A percentile compares a stretch with the other conserved stretches of the same genome.
phyloP scores from a whole-genome alignment of 2,888 invertebrate species.

The Meganola albula region DNA sequence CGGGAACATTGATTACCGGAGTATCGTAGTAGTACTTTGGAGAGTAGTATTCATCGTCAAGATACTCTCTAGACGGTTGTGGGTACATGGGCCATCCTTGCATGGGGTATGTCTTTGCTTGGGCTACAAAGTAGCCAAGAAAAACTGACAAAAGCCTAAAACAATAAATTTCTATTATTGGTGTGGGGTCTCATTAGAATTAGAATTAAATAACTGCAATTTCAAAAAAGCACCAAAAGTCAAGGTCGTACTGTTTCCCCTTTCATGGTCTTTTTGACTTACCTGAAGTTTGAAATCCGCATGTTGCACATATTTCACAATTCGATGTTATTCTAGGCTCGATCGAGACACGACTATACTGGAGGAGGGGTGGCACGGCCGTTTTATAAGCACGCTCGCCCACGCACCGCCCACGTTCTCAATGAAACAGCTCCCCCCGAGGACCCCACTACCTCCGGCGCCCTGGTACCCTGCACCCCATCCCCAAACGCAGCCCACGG shows the following conservation, averaged over 20 bases:
- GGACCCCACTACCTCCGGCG: constrained; percentile 32
- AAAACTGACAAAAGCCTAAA: constrained; percentile 59
- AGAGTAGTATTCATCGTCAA: constrained; percentile 76
- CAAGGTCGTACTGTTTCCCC: no score
- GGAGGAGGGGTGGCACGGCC: constrained; percentile 50
- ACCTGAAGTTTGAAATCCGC: constrained; percentile 57
- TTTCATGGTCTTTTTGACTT: constrained; percentile 33
- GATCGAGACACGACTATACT: constrained; percentile 59
- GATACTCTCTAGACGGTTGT: constrained; percentile 69
- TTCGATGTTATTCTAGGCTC: constrained; percentile 41
- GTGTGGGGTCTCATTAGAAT: no score
- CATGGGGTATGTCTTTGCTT: constrained; percentile 61
- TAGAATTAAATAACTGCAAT: no score
- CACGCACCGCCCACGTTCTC: constrained; percentile 81
- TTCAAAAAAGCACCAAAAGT: no score
- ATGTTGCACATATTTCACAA: constrained; percentile 58
- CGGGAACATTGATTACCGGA: constrained; percentile 54
- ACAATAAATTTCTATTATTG: constrained; percentile 30
- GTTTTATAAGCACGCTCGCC: constrained; percentile 71
- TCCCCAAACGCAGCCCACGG: constrained; percentile 40
- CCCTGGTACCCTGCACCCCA: constrained; percentile 31
- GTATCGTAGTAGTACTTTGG: constrained; percentile 72
- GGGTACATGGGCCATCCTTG: constrained; percentile 71
- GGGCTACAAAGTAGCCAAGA: constrained; percentile 68
- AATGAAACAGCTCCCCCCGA: constrained; percentile 75